A percentile compares a stretch with the other conserved stretches of the same genome.
phyloP scores from a whole-genome alignment of 2,113 vertebrate species.

The Nothobranchius kuhntae region DNA sequence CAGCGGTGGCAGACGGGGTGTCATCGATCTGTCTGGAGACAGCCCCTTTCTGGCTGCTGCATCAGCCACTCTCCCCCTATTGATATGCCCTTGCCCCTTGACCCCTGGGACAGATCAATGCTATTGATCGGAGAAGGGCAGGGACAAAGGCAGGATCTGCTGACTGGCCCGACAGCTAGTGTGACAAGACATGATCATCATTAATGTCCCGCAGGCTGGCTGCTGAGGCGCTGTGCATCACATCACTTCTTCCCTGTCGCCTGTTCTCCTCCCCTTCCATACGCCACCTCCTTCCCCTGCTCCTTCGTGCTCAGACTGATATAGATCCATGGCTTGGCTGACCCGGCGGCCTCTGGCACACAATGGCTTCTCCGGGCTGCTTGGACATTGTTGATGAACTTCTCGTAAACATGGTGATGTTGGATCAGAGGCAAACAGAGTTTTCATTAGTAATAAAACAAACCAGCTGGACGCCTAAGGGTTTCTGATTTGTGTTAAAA shows the following conservation, averaged over 20 bases:
- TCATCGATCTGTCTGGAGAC: constrained; percentile 92
- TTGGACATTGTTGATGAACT: constrained; percentile 2
- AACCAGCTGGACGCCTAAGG: too few species aligned
- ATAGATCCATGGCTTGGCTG: constrained; percentile 60
- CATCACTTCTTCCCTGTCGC: constrained; percentile 53
- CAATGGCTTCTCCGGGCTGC: constrained; percentile 34
- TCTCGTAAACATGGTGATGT: too few species aligned
- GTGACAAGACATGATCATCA: constrained; percentile 79
- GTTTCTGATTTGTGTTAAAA: background rate
- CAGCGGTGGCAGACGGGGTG: constrained; percentile 84
- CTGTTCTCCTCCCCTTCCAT: constrained; percentile 17
- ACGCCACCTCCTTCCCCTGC: constrained; percentile 16
- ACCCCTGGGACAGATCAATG: constrained; percentile 89
- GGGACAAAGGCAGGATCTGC: constrained; percentile 81
- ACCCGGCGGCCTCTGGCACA: constrained; percentile 38
- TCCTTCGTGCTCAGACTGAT: constrained; percentile 42
- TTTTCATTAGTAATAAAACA: too few species aligned
- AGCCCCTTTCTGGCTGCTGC: constrained; percentile 82
- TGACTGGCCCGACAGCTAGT: constrained; percentile 81
- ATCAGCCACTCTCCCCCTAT: constrained; percentile 89
- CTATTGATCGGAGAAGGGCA: constrained; percentile 84
- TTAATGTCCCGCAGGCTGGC: constrained; percentile 75
- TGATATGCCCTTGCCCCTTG: constrained; percentile 86
- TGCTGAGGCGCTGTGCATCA: constrained; percentile 59
- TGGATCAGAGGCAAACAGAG: too few species aligned